These are phyloP conservation scores for Gobionotothen gibberifrons DNA, from an alignment of 2,797 vertebrate species.

Conservation along the genomic window DNA sequence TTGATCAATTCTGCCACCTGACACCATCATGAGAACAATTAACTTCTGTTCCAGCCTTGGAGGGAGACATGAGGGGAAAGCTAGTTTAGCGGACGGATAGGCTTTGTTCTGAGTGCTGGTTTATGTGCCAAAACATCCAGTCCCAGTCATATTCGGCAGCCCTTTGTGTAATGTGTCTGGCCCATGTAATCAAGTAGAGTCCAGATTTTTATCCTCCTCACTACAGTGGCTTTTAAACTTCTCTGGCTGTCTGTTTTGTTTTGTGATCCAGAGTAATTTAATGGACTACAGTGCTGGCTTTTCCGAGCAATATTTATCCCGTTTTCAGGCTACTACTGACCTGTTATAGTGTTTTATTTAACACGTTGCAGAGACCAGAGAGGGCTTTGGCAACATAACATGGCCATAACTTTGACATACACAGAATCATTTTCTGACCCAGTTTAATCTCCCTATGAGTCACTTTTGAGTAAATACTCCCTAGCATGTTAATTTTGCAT, in stretches of 20 bases:
- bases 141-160: conserved; percentile 53
- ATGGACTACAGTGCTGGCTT: conserved; percentile 60
- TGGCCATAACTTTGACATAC: conserved; percentile 42
- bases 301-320: conserved; percentile 46
- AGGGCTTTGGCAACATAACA: conserved; percentile 44
- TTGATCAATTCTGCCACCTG: conserved; percentile 81
- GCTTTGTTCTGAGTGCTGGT: conserved; percentile 60
- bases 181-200: conserved; percentile 65
- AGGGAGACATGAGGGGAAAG: conserved; percentile 48
- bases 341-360: conserved; percentile 51
- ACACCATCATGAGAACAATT: conserved; percentile 83
- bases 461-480: conserved; percentile 44
- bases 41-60: conserved; percentile 67
- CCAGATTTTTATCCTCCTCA: conserved; percentile 66
- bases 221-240: conserved; percentile 68
- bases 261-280: conserved; percentile 68
- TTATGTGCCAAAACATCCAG: conserved; percentile 58
- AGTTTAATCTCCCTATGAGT: conserved; percentile 64
- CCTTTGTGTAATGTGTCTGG: conserved; percentile 63
- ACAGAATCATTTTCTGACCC: conserved; percentile 58
- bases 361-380: conserved; percentile 39
- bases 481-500: conserved; percentile 47
- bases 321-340: conserved; percentile 60
- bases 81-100: conserved; percentile 55
- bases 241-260: conserved; percentile 65